phyloP scores from a whole-genome alignment of 2,113 vertebrate species.

The Trogon melanurus region DNA sequence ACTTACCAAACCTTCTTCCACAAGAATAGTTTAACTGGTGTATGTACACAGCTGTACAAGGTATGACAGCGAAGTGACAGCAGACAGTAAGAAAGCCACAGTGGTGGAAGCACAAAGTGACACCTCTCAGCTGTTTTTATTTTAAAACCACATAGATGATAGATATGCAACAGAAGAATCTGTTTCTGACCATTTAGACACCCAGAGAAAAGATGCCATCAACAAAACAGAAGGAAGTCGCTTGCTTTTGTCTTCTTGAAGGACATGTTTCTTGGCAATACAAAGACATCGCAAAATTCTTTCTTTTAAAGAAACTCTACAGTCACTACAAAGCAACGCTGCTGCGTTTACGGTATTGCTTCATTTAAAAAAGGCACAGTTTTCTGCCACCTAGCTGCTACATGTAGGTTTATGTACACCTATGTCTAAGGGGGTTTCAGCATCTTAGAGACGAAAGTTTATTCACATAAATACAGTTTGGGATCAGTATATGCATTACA shows the following conservation, averaged over 20 bases:
- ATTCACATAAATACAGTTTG: not conserved
- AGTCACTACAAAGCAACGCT: not conserved
- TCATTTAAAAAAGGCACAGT: not conserved
- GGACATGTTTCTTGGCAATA: not conserved
- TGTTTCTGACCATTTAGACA: not conserved
- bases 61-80: not conserved
- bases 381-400: conserved; percentile 64
- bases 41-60: not conserved
- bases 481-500: not conserved
- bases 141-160: not conserved
- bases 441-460: not conserved
- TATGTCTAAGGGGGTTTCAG: not conserved
- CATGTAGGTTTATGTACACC: not conserved
- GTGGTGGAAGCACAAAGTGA: not conserved
- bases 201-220: not conserved
- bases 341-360: not conserved
- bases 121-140: not conserved
- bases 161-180: not conserved
- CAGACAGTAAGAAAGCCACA: not conserved
- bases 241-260: not conserved
- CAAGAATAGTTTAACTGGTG: not conserved
- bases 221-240: not conserved
- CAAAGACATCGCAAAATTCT: not conserved
- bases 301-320: not conserved
- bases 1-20: not conserved